Percentiles rank a stretch among this genome's conserved stretches.
phyloP scores from a whole-genome alignment of 1,140 invertebrate genomes.

The Ridgeia piscesae region DNA sequence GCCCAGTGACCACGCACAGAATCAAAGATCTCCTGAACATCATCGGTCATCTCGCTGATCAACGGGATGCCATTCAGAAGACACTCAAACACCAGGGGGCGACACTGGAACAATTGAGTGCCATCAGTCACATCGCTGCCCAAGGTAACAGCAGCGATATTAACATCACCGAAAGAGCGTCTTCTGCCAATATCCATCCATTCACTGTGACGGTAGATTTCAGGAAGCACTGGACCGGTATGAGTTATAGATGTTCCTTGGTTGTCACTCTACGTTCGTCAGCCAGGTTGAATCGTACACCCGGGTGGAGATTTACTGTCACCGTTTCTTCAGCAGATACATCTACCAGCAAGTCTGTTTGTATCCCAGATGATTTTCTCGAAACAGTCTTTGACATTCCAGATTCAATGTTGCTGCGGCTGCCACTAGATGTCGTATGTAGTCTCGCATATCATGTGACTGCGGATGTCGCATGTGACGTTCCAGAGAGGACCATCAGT shows the following conservation, averaged over 20 bases:
- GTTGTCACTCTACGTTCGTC: neutral
- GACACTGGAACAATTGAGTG: neutral
- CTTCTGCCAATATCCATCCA: neutral
- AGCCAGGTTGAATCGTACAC: neutral
- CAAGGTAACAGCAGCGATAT: neutral
- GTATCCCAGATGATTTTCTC: neutral
- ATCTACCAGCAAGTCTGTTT: neutral
- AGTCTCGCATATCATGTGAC: neutral
- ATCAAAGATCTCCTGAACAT: neutral
- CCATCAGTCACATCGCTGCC: neutral
- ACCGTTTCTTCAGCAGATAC: neutral
- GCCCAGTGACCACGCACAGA: neutral
- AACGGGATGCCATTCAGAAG: neutral
- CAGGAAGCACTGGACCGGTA: neutral
- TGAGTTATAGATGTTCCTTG: neutral
- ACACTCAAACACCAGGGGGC: neutral
- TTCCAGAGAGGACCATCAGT: neutral
- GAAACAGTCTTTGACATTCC: neutral
- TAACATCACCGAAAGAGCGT: neutral
- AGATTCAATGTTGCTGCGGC: neutral
- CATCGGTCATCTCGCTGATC: neutral
- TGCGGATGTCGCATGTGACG: neutral
- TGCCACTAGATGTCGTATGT: neutral
- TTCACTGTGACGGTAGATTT: neutral
- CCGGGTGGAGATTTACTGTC: neutral